Base-by-base conservation (phyloP, 1,140 invertebrate genomes). In the Brachystomella parvula region DNA sequence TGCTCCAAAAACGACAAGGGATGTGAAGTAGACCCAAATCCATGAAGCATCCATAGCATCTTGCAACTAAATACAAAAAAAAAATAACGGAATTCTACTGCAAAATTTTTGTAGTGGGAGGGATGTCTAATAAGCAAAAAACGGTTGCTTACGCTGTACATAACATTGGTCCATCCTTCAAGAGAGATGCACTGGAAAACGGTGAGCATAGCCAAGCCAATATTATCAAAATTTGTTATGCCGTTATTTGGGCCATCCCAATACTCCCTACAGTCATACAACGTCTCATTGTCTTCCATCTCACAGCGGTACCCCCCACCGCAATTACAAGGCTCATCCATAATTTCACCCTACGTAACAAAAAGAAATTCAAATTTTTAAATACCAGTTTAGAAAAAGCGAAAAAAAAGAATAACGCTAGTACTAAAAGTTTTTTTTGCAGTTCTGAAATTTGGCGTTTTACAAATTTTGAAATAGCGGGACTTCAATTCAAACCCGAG, bases 141-240 rank as follows among this genome's bases (percentile, higher is more conserved):
- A 31, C 24, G 24, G 53, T 47, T n/a, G 79, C 84, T 86, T 82
- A 96, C 94, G 82, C 87, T 84, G 79, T 98, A 98, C 78, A 98
- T 83, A 15, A 98, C 90, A 76, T 94, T 89, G 28, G 95, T 98
- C 96, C 95, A 98, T 15, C 96, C 96, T 82, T 99, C 96, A 61
- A 98, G 87, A 15, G 96, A 98, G 71, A 99, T 89, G 77, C 71
- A 72, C 32, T 72, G 71, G 66, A 72, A 72, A n/a, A 72, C 71
- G 9, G 71, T 72, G 9, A 72, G 57, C 71, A 72, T 72, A 29
- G 71, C 68, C 32, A 98, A 83, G 66, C 95, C 95, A 79, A 99
- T 96, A 81, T 99, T 98, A 78, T 99, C 96, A 77, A 99, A 99
- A 82, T 98, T 98, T 35, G 94, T 98, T 74, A 98, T 98, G 60